Evolutionary conservation across 2,113 vertebrate species (phyloP).

Genomic region (Brevimyrus niger): DNA sequence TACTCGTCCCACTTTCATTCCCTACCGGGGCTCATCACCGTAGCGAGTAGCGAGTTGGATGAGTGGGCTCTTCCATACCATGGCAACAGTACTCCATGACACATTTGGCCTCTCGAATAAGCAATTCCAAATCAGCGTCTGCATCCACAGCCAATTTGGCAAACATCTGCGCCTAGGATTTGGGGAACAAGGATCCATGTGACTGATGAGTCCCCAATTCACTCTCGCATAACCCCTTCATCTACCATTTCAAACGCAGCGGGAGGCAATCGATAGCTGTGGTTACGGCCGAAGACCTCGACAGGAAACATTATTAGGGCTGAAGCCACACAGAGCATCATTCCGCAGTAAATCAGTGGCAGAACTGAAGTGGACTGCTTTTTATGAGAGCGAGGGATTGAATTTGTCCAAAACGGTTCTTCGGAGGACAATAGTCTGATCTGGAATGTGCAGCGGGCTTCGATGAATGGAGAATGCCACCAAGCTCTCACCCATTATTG

Average conservation of each 20-base stretch:
- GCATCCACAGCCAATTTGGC: conserved; percentile 52
- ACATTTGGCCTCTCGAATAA: conserved; percentile 48
- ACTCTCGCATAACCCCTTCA: conserved; percentile 43
- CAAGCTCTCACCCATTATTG: background rate
- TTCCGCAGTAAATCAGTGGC: conserved; percentile 8
- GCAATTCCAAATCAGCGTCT: conserved; percentile 50
- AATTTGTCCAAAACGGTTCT: conserved; percentile 3
- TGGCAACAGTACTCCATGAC: conserved; percentile 59
- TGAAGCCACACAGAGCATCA: conserved; percentile 12
- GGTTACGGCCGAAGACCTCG: background rate
- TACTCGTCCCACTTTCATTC: background rate
- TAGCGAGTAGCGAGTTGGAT: background rate
- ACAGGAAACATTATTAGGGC: conserved; percentile 10
- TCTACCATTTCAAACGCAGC: conserved; percentile 36
- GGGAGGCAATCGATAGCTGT: conserved; percentile 15
- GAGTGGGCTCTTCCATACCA: conserved; percentile 41
- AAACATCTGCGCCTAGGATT: conserved; percentile 41
- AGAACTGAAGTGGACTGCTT: conserved; percentile 8
- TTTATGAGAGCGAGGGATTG: background rate
- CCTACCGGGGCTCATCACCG: background rate
- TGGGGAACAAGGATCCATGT: conserved; percentile 47
- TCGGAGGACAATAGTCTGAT: background rate
- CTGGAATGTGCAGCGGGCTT: background rate
- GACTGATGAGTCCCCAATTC: conserved; percentile 41
- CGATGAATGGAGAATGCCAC: background rate